Percentiles rank a stretch among this genome's conserved stretches.
These are phyloP conservation scores for Cherax destructor DNA, from an alignment of 1,140 invertebrate species.

Conservation along the genomic window DNA sequence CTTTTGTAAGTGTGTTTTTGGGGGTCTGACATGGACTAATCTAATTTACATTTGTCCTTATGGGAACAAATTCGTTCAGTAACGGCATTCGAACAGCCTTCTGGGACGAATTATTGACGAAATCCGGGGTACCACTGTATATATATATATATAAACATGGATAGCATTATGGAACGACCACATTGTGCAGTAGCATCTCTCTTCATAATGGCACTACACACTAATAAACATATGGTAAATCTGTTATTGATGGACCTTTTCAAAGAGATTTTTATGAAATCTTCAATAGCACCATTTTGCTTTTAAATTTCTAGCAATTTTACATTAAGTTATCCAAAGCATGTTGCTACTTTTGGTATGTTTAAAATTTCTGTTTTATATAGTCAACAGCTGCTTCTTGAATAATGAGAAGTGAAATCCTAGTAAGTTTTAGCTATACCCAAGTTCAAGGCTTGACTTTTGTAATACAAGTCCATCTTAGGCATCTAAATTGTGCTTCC, in stretches of 20 bases:
- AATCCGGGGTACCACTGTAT: no score
- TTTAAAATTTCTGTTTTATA: not conserved
- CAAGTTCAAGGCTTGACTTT: not conserved
- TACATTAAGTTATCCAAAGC: not conserved
- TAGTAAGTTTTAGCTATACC: not conserved
- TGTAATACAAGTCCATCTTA: not conserved
- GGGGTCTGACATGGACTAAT: no score
- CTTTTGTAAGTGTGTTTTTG: no score
- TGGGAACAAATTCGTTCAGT: no score
- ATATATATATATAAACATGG: not conserved
- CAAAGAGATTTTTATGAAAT: not conserved
- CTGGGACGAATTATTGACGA: no score
- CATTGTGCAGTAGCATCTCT: not conserved
- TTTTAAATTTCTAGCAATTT: not conserved
- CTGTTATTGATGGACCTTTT: not conserved
- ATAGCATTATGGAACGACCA: no score
- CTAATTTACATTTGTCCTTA: no score
- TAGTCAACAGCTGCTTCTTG: not conserved
- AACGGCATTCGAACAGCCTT: no score
- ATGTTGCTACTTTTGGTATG: not conserved
- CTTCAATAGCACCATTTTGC: not conserved
- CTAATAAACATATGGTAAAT: not conserved
- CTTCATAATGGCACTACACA: not conserved
- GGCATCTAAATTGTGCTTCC: slow-evolving; percentile 1
- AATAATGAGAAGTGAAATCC: not conserved